Evolutionary conservation across 2,888 invertebrate species (phyloP), one percentile per base, ranked within the genome.

Genomic region (Drepanosiphum platanoidis): DNA sequence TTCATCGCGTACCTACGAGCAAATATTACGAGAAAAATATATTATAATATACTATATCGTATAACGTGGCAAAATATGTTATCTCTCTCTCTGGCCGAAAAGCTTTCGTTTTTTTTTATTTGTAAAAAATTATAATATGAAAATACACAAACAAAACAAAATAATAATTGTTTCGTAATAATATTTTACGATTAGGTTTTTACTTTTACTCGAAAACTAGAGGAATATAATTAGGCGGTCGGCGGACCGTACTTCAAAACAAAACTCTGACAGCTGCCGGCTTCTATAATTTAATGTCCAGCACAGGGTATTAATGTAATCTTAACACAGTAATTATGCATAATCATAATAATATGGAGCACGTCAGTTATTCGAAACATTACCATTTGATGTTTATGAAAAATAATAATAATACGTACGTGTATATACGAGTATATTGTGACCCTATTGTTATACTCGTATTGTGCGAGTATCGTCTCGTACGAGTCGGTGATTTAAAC

Each of bases 241-340:
- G 18, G 27, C 27, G 22, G 36, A 70, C 8, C 1, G n/a, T 36
- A 79, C 27, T 80, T 36, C 22, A 71, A 61, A 71, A 81, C n/a
- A 39, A 71, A 81, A 71, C 71, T n/a, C n/a, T 32, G 71, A 81
- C 61, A 81, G 39, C 36, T 71, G 39, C 39, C 39, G 32, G 27
- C 13, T 58, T 42, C 39, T 42, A 32, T 61, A 61, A 61, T 80
- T 58, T 70, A 36, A 80, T 36, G 18, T 80, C 13, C 22, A 71
- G 22, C 3, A 39, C 39, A n/a, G 22, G 39, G 30, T 71, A 58
- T 79, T 68, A 52, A 79, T 72, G 61, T 61, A 15, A 72, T 81
- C 32, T 61, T 72, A 81, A 27, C 15, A n/a, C 39, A 81, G 36
- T 71, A 70, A 61, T 80, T 80, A 80, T 34, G 68, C 34, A 34